Conservation (phyloP, 2,113 vertebrate species). For the Ochotona curzoniae region DNA sequence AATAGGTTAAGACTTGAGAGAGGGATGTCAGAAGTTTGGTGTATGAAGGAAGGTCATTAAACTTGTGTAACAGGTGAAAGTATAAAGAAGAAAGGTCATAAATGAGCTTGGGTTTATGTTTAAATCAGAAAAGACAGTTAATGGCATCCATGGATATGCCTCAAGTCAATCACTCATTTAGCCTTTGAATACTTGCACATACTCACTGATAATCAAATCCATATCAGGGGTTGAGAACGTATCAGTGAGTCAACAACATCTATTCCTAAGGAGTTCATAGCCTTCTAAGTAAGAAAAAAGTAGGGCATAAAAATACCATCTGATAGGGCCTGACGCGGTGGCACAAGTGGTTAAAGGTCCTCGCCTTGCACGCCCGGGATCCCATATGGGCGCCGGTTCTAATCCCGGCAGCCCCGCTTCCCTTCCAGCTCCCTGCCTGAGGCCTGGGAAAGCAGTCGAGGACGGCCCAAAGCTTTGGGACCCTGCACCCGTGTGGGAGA, state of each 20-base stretch:
- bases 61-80: neutral
- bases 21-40: fast-evolving
- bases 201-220: fast-evolving
- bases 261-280: neutral
- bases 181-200: fast-evolving
- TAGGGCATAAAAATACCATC: fast-evolving
- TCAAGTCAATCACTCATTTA: neutral
- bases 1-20: neutral
- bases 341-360: no score
- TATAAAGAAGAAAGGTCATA: neutral
- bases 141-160: neutral
- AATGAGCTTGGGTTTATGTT: neutral
- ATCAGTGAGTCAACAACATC: fast-evolving
- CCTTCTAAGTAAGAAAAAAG: neutral
- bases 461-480: no score
- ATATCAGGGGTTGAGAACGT: neutral
- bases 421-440: no score
- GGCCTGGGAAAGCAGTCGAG: no score
- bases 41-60: neutral
- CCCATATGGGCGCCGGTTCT: no score
- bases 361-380: no score
- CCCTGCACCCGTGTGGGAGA: no score
- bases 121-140: neutral
- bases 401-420: no score
- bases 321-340: no score